Evolutionary conservation across 1,140 invertebrate genomes (phyloP).

Genomic region (Drosophila sechellia): DNA sequence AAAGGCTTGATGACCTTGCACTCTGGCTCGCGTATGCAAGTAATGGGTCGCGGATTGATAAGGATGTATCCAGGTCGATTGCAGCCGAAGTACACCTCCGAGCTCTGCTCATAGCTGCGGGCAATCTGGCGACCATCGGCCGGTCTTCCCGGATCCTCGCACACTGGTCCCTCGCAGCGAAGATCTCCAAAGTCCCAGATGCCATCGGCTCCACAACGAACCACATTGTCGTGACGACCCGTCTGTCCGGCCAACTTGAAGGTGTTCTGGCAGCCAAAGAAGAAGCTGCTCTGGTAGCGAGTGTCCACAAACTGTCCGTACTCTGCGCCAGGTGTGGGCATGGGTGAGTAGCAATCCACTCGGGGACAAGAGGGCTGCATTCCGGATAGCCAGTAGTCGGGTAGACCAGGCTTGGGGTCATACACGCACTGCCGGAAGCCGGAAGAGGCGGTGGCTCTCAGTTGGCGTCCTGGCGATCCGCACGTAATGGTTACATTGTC

Average conservation of each 20-base stretch:
- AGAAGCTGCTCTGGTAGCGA: slow-evolving; percentile 95
- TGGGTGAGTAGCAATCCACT: slow-evolving; percentile 94
- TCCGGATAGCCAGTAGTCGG: slow-evolving; percentile 97
- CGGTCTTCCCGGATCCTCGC: slow-evolving; percentile 96
- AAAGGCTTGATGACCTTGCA: slow-evolving; percentile 96
- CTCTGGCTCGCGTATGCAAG: slow-evolving; percentile 95
- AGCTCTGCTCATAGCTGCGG: slow-evolving; percentile 96
- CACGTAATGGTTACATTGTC: slow-evolving; percentile 95
- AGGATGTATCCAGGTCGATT: slow-evolving; percentile 96
- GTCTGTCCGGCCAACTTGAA: slow-evolving; percentile 97
- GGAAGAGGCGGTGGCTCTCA: slow-evolving; percentile 92
- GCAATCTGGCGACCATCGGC: slow-evolving; percentile 95
- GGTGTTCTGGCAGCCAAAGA: slow-evolving; percentile 98
- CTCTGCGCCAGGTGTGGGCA: slow-evolving; percentile 95
- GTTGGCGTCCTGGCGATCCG: slow-evolving; percentile 89
- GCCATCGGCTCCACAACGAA: slow-evolving; percentile 95
- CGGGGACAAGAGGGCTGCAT: slow-evolving; percentile 93
- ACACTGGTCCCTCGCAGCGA: slow-evolving; percentile 97
- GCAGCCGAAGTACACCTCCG: slow-evolving; percentile 95
- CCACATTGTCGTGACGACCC: slow-evolving; percentile 95
- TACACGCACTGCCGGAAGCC: slow-evolving; percentile 97
- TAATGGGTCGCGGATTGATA: slow-evolving; percentile 95
- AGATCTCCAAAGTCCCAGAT: slow-evolving; percentile 99
- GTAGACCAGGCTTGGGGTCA: slow-evolving; percentile 94
- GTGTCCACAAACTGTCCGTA: slow-evolving; percentile 95